Evolutionary conservation across 2,888 invertebrate genomes (phyloP).

Genomic region (Lithophane ornitopus): DNA sequence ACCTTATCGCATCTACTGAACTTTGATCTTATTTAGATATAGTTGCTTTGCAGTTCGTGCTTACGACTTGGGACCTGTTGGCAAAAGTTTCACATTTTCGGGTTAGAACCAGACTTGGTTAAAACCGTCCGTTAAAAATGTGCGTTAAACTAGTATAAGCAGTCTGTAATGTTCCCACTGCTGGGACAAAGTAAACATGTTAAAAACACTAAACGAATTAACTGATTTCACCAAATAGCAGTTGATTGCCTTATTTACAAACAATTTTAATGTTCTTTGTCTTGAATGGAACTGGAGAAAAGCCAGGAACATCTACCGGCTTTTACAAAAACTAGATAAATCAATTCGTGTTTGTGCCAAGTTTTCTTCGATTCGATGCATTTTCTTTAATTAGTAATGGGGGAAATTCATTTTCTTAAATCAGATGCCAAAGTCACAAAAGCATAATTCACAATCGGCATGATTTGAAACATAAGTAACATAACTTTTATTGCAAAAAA

Average conservation of each 20-base stretch:
- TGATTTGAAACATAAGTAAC: neutral
- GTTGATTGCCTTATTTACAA: neutral
- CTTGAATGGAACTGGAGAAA: constrained; percentile 28
- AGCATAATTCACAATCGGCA: neutral
- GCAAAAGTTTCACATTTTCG: no score
- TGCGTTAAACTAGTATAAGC: neutral
- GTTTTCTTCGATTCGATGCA: constrained; percentile 15
- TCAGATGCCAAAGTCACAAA: constrained; percentile 7
- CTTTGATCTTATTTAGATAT: neutral
- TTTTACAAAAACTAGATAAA: constrained; percentile 34
- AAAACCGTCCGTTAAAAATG: no score
- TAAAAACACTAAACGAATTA: neutral
- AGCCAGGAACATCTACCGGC: constrained; percentile 38
- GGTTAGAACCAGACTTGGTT: neutral
- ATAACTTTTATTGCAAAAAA: neutral
- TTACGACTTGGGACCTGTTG: neutral
- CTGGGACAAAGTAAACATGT: neutral
- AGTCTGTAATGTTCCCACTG: neutral
- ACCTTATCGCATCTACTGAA: neutral
- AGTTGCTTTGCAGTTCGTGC: neutral
- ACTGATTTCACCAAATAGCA: neutral
- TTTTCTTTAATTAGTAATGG: constrained; percentile 37
- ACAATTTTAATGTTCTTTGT: constrained; percentile 9
- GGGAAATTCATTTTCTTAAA: constrained; percentile 19
- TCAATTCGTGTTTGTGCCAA: constrained; percentile 52